phyloP scores from a whole-genome alignment of 1,140 invertebrate genomes.

The Polyergus mexicanus region DNA sequence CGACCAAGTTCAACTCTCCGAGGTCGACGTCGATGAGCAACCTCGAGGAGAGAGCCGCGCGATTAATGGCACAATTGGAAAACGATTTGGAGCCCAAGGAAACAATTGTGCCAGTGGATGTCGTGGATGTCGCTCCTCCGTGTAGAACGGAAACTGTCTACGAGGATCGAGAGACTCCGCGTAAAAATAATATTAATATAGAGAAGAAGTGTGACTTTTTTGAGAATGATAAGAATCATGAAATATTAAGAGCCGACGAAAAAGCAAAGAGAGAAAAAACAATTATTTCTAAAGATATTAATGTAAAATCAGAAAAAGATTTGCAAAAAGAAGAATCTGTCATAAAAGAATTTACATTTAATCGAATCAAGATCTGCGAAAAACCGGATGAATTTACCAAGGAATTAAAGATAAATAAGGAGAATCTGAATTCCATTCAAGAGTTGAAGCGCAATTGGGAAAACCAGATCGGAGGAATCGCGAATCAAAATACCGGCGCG shows the following conservation, averaged over 20 bases:
- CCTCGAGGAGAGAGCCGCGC: conserved; percentile 80
- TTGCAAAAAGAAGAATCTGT: not conserved
- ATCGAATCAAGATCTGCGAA: not conserved
- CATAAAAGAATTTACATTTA: not conserved
- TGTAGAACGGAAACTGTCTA: conserved; percentile 44
- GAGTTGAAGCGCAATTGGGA: conserved; percentile 84
- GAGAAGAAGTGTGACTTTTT: not conserved
- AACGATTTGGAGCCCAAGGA: conserved; percentile 74
- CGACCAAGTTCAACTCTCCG: not conserved
- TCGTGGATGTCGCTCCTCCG: conserved; percentile 48
- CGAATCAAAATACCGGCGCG: conserved; percentile 60
- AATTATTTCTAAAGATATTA: not conserved
- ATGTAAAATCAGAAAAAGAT: not conserved
- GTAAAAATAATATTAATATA: not conserved
- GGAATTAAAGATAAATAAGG: conserved; percentile 15
- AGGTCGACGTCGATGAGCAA: conserved; percentile 62
- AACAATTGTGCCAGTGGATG: conserved; percentile 10
- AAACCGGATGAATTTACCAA: conserved; percentile 40
- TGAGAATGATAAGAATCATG: not conserved
- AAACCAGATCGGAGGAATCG: conserved; percentile 69
- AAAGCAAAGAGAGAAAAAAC: conserved; percentile 21
- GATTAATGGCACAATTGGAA: conserved; percentile 81
- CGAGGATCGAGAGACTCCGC: conserved; percentile 40
- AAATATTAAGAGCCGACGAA: conserved; percentile 29
- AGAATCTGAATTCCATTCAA: conserved; percentile 68